phyloP scores from a whole-genome alignment of 2,797 vertebrate genomes.

The Staurois parvus region DNA sequence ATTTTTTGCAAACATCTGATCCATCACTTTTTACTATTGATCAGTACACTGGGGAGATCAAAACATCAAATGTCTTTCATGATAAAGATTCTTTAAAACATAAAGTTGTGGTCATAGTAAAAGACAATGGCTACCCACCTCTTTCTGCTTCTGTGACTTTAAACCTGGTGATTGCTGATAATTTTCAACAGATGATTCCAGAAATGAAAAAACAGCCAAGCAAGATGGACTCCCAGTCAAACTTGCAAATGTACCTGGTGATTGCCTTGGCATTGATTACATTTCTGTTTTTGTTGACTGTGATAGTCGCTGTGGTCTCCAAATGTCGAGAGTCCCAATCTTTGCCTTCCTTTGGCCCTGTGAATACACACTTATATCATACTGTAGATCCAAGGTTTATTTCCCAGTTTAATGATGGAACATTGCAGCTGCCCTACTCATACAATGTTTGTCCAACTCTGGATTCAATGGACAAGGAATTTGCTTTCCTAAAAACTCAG shows the following conservation, averaged over 20 bases:
- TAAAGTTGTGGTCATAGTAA: constrained; percentile 55
- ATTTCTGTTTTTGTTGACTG: constrained; percentile 43
- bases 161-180: constrained; percentile 57
- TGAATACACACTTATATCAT: constrained; percentile 10
- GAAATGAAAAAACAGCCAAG: constrained; percentile 59
- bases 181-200: constrained; percentile 58
- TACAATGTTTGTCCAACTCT: constrained; percentile 64
- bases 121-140: constrained; percentile 60
- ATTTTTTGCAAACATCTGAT: constrained; percentile 60
- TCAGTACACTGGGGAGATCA: constrained; percentile 62
- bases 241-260: constrained; percentile 48
- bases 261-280: constrained; percentile 47
- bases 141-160: constrained; percentile 54
- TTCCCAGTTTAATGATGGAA: constrained; percentile 58
- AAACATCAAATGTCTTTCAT: constrained; percentile 48
- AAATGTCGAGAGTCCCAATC: constrained; percentile 38
- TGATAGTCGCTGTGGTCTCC: constrained; percentile 37
- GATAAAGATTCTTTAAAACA: constrained; percentile 55
- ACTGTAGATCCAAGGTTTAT: constrained; percentile 21
- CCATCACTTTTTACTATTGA: constrained; percentile 58
- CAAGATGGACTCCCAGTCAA: constrained; percentile 40
- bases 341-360: constrained; percentile 3
- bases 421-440: constrained; percentile 64
- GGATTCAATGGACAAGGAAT: constrained; percentile 48
- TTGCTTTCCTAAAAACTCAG: constrained; percentile 60